phyloP scores from a whole-genome alignment of 1,140 invertebrate species.

The Heliconius hewitsoni region DNA sequence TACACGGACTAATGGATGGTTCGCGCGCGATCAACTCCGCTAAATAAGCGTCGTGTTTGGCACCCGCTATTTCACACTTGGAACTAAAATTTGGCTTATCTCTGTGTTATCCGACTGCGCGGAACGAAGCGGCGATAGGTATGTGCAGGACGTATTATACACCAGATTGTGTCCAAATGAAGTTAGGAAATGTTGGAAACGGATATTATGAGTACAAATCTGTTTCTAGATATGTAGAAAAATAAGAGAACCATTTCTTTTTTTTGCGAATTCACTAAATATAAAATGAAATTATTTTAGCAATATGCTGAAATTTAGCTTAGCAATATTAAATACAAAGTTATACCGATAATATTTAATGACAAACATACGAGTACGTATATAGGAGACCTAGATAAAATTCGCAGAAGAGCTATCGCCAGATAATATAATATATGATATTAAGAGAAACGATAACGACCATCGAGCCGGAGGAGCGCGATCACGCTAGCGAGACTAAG shows the following conservation, averaged over 20 bases:
- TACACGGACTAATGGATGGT: conserved; percentile 19
- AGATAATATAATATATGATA: neutral
- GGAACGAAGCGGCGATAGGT: neutral
- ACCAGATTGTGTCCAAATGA: too few relatives aligned
- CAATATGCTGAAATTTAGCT: too few relatives aligned
- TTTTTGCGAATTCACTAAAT: too few relatives aligned
- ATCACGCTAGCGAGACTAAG: neutral
- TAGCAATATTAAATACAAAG: too few relatives aligned
- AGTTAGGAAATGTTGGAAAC: neutral
- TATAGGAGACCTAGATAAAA: neutral
- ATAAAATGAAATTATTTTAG: too few relatives aligned
- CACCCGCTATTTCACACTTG: conserved; percentile 23
- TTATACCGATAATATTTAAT: neutral
- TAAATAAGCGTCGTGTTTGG: conserved; percentile 30
- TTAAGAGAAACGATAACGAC: neutral
- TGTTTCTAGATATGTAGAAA: too few relatives aligned
- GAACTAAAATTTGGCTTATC: conserved; percentile 22
- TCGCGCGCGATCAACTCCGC: conserved; percentile 24
- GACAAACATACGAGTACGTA: neutral
- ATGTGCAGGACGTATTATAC: too few relatives aligned
- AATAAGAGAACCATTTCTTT: too few relatives aligned
- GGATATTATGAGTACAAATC: too few relatives aligned
- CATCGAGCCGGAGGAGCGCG: neutral
- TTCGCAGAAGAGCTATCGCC: neutral
- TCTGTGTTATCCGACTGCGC: conserved; percentile 1